Conservation (phyloP, 2,113 vertebrate species). For the Stegostoma tigrinum region DNA sequence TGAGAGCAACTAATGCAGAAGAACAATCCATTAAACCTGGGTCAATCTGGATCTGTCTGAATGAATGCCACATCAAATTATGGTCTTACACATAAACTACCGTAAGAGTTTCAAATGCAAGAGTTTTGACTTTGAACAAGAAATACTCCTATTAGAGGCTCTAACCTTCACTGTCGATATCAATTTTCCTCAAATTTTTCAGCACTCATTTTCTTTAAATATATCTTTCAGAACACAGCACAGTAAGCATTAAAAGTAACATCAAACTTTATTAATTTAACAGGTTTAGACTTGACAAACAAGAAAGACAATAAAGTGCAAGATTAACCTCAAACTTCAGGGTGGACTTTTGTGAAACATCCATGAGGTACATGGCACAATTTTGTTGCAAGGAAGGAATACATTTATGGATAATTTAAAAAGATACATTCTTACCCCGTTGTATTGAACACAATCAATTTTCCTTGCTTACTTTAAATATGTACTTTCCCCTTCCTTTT, state of each 20-base stretch:
- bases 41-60: no score
- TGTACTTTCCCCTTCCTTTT: no score
- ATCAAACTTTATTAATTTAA: conserved; percentile 22
- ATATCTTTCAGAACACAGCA: conserved; percentile 12
- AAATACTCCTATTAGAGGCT: background rate
- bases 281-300: conserved; percentile 17
- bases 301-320: background rate
- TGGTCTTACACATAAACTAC: background rate
- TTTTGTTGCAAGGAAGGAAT: background rate
- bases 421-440: background rate
- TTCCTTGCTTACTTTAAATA: background rate
- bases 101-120: background rate
- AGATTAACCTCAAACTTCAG: background rate
- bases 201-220: background rate
- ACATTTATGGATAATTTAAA: background rate
- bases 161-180: background rate
- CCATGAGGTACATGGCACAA: background rate
- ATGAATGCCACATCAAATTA: background rate
- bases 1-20: no score
- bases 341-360: background rate
- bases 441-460: background rate
- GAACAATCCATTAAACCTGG: background rate
- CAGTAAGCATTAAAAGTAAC: conserved; percentile 22
- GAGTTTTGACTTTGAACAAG: background rate
- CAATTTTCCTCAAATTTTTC: background rate